These are phyloP conservation scores for Pammene fasciana DNA, from an alignment of 2,888 invertebrate species.

Conservation along the genomic window DNA sequence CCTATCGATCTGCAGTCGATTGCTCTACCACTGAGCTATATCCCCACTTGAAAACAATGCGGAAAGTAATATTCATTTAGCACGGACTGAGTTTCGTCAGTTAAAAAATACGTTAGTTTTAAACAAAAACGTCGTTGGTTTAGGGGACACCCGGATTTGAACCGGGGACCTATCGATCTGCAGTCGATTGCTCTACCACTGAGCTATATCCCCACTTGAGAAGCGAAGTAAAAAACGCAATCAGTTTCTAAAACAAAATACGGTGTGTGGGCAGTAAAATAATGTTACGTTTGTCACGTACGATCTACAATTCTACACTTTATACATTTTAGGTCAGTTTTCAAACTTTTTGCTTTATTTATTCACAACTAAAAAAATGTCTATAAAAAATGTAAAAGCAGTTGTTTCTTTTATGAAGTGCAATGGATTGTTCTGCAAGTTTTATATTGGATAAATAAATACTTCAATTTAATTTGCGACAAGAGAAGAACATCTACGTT, in stretches of 20 bases:
- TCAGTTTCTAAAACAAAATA: slow-evolving; percentile 19
- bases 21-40: slow-evolving; percentile 81
- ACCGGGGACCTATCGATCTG: slow-evolving; percentile 82
- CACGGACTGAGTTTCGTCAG: too few species aligned
- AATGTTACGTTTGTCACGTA: slow-evolving; percentile 15
- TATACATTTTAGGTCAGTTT: too few species aligned
- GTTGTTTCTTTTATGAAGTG: too few species aligned
- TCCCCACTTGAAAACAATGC: slow-evolving; percentile 53
- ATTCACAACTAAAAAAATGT: too few species aligned
- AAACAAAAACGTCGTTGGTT: not conserved
- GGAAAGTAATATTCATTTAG: too few species aligned
- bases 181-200: slow-evolving; percentile 82
- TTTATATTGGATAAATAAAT: too few species aligned
- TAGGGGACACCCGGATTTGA: slow-evolving; percentile 54
- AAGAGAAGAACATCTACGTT: too few species aligned
- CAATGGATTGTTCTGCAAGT: too few species aligned
- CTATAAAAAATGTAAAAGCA: too few species aligned
- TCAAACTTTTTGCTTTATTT: too few species aligned
- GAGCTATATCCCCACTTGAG: slow-evolving; percentile 69
- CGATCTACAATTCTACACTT: not conserved
- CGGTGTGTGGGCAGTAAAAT: slow-evolving; percentile 29
- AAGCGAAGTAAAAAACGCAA: not conserved
- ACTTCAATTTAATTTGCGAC: too few species aligned
- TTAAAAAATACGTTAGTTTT: not conserved
- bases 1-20: slow-evolving; percentile 83